Evolutionary conservation across 2,888 invertebrate species (phyloP).

Genomic region (Theodoxus fluviatilis): DNA sequence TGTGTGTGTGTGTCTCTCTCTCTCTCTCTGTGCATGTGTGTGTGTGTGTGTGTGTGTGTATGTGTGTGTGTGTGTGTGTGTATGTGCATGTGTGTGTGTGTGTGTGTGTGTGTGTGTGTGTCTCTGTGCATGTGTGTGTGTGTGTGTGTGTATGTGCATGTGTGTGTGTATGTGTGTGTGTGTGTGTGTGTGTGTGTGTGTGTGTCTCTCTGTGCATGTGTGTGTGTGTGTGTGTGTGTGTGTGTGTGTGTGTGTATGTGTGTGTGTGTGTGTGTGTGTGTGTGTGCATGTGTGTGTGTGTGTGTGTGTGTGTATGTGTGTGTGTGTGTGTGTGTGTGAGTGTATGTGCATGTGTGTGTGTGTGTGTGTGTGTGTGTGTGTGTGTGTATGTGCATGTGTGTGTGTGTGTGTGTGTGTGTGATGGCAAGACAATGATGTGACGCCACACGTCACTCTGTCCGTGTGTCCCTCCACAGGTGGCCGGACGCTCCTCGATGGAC

Average conservation of each 20-base stretch:
- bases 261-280: background rate
- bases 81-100: background rate
- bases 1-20: constrained; percentile 6
- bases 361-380: constrained; percentile 16
- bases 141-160: background rate
- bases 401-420: constrained; percentile 5
- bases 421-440: background rate
- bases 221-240: background rate
- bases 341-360: background rate
- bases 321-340: constrained; percentile 12
- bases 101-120: background rate
- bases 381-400: constrained; percentile 20
- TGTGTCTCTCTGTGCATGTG: background rate
- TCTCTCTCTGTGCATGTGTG: background rate
- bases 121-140: background rate
- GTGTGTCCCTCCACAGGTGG: too few species aligned
- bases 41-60: constrained; percentile 17
- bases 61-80: constrained; percentile 18
- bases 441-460: too few species aligned
- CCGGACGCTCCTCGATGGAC: constrained; percentile 29
- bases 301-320: constrained; percentile 8
- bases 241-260: background rate
- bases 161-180: background rate
- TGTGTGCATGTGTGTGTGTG: constrained; percentile 4
- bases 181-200: background rate